Evolutionary conservation across 2,888 invertebrate species (phyloP).

Genomic region (Xestia rhomboidea): DNA sequence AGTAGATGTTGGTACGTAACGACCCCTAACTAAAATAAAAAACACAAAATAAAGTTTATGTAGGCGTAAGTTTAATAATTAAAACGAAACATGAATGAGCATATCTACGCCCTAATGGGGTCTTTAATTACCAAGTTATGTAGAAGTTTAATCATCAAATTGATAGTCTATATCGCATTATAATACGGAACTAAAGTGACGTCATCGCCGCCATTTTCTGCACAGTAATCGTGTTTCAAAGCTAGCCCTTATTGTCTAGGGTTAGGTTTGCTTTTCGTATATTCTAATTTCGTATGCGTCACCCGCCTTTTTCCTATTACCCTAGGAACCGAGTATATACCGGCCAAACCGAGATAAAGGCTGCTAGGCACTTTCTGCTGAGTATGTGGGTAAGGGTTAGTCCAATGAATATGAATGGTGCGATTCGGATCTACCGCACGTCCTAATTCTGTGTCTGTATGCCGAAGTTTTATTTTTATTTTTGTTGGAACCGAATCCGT

Average conservation of each 20-base stretch:
- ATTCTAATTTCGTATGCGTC: slow-evolving; percentile 46
- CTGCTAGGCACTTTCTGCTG: neutral
- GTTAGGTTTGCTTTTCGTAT: slow-evolving; percentile 3
- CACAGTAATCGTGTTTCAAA: slow-evolving; percentile 11
- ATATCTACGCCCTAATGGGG: slow-evolving; percentile 13
- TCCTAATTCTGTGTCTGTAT: slow-evolving; percentile 6
- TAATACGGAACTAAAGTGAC: slow-evolving; percentile 34
- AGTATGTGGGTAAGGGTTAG: slow-evolving; percentile 10
- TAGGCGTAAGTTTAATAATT: slow-evolving; percentile 15
- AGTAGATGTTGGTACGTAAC: neutral
- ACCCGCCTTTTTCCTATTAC: slow-evolving; percentile 32
- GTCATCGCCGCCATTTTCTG: slow-evolving; percentile 46
- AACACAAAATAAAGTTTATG: slow-evolving; percentile 14
- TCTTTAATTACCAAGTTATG: slow-evolving; percentile 36
- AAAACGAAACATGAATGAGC: slow-evolving; percentile 45
- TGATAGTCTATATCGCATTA: slow-evolving; percentile 30
- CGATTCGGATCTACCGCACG: neutral
- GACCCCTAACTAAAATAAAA: neutral
- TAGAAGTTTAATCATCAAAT: slow-evolving; percentile 52
- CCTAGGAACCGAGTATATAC: slow-evolving; percentile 17
- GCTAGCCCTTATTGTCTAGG: slow-evolving; percentile 8
- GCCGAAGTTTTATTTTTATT: neutral
- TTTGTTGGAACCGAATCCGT: neutral
- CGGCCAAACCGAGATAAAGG: no score
- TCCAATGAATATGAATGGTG: slow-evolving; percentile 34